Evolutionary conservation across 2,888 invertebrate species (phyloP).

Genomic region (Bedellia somnulentella): DNA sequence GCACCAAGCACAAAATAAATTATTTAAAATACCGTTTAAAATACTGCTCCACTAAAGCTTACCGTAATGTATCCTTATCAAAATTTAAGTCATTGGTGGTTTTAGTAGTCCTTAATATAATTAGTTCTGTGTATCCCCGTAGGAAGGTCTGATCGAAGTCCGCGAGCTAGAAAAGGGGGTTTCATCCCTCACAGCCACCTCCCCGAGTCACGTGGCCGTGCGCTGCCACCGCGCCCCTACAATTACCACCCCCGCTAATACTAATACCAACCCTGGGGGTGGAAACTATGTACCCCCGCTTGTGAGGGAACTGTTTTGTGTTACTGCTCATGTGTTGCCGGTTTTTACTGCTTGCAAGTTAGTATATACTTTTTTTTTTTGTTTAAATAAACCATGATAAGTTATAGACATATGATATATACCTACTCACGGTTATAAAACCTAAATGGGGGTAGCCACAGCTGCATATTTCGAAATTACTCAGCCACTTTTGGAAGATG

Average conservation of each 20-base stretch:
- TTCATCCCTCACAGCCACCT: constrained; percentile 71
- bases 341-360: constrained; percentile 63
- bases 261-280: constrained; percentile 9
- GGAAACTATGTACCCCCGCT: constrained; percentile 41
- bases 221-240: constrained; percentile 17
- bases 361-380: constrained; percentile 18
- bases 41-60: no score
- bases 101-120: no score
- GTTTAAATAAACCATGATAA: background rate
- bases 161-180: constrained; percentile 78
- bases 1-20: no score
- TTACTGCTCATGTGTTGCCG: constrained; percentile 67
- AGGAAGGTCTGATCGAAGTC: constrained; percentile 64
- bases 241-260: constrained; percentile 12
- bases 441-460: no score
- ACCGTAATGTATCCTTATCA: no score
- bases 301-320: constrained; percentile 68
- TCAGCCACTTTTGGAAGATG: no score
- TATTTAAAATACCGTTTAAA: no score
- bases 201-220: constrained; percentile 63
- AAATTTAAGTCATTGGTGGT: no score
- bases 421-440: no score
- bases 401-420: no score
- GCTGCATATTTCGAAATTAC: no score
- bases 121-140: no score